Conservation (phyloP, 1,140 invertebrate species). For the Dreissena polymorpha region DNA sequence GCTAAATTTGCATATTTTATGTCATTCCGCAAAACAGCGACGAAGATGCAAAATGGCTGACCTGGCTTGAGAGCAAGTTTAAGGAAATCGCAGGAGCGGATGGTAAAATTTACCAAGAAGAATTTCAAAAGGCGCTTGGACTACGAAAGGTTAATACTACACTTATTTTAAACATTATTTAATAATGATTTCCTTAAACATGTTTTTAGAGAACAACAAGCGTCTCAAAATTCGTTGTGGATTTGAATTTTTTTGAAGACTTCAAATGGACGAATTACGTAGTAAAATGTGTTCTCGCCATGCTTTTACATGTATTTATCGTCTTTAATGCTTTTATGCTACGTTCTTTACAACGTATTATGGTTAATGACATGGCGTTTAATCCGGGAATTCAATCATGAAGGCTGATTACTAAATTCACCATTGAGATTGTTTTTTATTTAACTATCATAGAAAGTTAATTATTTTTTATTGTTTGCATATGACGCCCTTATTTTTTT, state of each 20-base stretch:
- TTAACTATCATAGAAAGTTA: too few relatives aligned
- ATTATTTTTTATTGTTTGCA: too few relatives aligned
- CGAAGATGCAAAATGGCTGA: constrained; percentile 46
- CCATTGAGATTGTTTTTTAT: too few relatives aligned
- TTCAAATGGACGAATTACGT: too few relatives aligned
- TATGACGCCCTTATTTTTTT: not conserved
- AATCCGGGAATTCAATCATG: too few relatives aligned
- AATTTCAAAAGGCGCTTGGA: constrained; percentile 42
- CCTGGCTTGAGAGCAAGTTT: constrained; percentile 32
- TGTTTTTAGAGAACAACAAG: not conserved
- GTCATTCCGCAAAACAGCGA: constrained; percentile 10
- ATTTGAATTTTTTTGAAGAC: not conserved
- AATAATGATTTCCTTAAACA: not conserved
- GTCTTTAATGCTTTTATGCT: too few relatives aligned
- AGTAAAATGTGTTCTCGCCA: too few relatives aligned
- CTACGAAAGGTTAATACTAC: constrained; percentile 29
- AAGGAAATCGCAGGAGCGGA: constrained; percentile 43
- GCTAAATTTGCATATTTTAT: not conserved
- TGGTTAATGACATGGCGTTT: too few relatives aligned
- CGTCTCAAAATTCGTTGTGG: not conserved
- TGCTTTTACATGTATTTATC: too few relatives aligned
- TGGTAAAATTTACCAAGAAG: constrained; percentile 15
- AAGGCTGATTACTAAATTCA: too few relatives aligned
- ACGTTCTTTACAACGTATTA: too few relatives aligned
- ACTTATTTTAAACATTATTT: not conserved